Evolutionary conservation across 2,888 invertebrate genomes (phyloP).

Genomic region (Drosophila suboccidentalis): DNA sequence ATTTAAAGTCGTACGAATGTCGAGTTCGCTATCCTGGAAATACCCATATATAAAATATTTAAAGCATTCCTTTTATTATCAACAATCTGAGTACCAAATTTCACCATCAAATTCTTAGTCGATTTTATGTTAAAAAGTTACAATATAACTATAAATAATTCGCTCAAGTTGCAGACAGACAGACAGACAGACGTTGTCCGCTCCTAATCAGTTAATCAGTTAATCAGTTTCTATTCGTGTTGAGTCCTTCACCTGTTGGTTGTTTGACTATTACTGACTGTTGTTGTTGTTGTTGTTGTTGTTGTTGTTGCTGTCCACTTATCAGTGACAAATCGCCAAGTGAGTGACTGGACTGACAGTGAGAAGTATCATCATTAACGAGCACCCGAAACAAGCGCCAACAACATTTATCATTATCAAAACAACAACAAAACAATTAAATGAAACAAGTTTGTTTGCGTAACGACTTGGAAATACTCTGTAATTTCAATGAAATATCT

Average conservation of each 20-base stretch:
- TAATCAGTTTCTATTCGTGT: conserved; percentile 23
- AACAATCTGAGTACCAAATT: no score
- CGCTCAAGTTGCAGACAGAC: no score
- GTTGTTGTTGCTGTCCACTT: conserved; percentile 45
- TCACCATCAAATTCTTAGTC: no score
- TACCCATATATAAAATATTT: no score
- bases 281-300: conserved; percentile 8
- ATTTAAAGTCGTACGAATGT: no score
- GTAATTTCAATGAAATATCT: background rate
- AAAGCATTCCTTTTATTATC: no score
- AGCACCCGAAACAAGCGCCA: conserved; percentile 40
- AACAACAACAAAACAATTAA: conserved; percentile 29
- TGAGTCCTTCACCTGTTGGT: conserved; percentile 40
- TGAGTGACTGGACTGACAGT: conserved; percentile 61
- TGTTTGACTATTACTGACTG: background rate
- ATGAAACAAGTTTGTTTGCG: background rate
- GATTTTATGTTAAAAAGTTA: no score
- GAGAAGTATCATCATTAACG: conserved; percentile 75
- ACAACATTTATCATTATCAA: conserved; percentile 70
- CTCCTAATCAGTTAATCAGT: background rate
- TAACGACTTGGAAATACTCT: conserved; percentile 11
- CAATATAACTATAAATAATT: no score
- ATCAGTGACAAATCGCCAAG: conserved; percentile 72
- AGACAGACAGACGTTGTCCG: no score
- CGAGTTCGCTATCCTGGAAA: no score